Percentiles rank a stretch among this genome's conserved stretches.
Evolutionary conservation across 2,113 vertebrate species (phyloP).

Genomic region (Gymnarchus niloticus): DNA sequence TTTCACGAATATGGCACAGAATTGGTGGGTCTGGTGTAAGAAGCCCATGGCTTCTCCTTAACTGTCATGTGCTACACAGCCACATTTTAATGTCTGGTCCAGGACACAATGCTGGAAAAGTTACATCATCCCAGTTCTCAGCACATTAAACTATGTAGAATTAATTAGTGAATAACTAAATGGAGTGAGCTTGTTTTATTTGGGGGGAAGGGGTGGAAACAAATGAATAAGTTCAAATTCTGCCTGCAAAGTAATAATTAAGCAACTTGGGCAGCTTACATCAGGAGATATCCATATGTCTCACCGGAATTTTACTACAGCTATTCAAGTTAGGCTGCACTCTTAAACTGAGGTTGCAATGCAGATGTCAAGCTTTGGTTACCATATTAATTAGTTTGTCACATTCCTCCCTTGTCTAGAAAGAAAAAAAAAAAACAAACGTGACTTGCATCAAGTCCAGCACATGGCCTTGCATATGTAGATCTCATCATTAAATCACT

Average conservation of each 20-base stretch:
- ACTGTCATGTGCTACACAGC: background rate
- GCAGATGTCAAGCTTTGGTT: background rate
- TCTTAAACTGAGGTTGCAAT: background rate
- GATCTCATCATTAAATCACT: background rate
- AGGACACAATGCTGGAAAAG: background rate
- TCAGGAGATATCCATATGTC: background rate
- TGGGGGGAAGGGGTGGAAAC: background rate
- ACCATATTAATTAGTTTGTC: background rate
- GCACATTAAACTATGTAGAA: background rate
- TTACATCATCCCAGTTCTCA: background rate
- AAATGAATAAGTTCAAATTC: background rate
- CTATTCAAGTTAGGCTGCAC: background rate
- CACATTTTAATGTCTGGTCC: background rate
- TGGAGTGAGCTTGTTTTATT: background rate
- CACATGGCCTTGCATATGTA: background rate
- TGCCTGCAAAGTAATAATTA: background rate
- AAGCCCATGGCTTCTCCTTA: background rate
- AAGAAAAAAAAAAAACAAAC: too few species aligned
- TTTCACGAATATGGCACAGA: background rate
- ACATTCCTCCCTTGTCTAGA: background rate
- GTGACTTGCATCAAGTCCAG: background rate
- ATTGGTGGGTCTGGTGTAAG: background rate
- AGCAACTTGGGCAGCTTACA: background rate
- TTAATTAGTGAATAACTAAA: background rate
- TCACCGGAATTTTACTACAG: background rate